Evolutionary conservation across 2,888 invertebrate species (phyloP).

Genomic region (Mongoloraphidia duomilia): DNA sequence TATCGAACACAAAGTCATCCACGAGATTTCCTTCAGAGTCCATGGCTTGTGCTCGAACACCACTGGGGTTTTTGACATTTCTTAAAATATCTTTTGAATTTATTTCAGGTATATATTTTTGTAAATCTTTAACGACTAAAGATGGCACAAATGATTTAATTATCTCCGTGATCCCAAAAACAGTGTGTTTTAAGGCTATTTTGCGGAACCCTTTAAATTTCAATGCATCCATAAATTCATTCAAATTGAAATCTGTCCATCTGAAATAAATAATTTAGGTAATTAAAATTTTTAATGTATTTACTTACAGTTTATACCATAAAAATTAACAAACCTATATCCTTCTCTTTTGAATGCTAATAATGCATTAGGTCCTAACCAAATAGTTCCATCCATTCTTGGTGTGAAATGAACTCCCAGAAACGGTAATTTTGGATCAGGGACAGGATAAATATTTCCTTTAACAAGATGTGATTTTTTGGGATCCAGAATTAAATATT

Average conservation of each 20-base stretch:
- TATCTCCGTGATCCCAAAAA: constrained; percentile 72
- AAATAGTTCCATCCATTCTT: constrained; percentile 84
- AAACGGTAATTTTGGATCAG: constrained; percentile 92
- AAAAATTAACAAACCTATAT: constrained; percentile 48
- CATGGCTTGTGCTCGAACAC: constrained; percentile 94
- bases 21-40: constrained; percentile 72
- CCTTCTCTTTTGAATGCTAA: constrained; percentile 92
- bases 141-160: constrained; percentile 60
- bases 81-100: constrained; percentile 58
- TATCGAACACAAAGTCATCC: constrained; percentile 96
- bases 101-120: constrained; percentile 72
- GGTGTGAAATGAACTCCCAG: constrained; percentile 97
- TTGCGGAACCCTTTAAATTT: constrained; percentile 67
- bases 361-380: constrained; percentile 97
- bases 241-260: constrained; percentile 59
- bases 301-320: background rate
- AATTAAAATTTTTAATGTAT: constrained; percentile 5
- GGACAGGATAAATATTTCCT: constrained; percentile 97
- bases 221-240: constrained; percentile 56
- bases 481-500: constrained; percentile 74
- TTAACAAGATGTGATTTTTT: constrained; percentile 64
- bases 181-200: constrained; percentile 62
- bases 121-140: constrained; percentile 69
- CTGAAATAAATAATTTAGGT: constrained; percentile 33
- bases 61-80: constrained; percentile 56